These are phyloP conservation scores for Psittacula cyanocephala DNA, from an alignment of 2,113 vertebrate genomes.

Conservation along the genomic window DNA sequence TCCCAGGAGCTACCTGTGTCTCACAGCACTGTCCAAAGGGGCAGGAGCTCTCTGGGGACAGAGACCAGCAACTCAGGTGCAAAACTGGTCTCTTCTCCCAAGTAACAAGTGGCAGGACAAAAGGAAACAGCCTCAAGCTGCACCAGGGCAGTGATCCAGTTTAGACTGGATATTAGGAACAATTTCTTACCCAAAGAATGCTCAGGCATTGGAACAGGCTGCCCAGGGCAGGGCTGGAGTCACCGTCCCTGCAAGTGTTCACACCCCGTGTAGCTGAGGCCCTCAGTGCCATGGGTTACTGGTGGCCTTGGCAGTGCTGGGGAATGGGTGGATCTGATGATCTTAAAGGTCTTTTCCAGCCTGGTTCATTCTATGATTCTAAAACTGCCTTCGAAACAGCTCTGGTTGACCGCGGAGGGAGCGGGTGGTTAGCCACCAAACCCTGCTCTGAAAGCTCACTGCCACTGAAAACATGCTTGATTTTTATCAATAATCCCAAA, in stretches of 20 bases:
- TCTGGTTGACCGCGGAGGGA: not conserved
- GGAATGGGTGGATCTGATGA: not conserved
- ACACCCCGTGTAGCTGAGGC: not conserved
- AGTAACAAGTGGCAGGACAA: not conserved
- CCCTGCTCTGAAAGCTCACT: not conserved
- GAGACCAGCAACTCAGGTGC: not conserved
- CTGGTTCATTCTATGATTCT: not conserved
- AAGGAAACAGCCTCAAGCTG: not conserved
- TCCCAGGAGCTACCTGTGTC: not conserved
- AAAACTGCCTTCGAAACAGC: not conserved
- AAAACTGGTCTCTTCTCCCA: not conserved
- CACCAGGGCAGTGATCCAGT: not conserved
- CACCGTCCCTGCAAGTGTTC: not conserved
- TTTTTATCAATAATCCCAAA: conserved; percentile 23
- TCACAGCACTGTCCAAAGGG: not conserved
- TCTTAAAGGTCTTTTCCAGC: not conserved
- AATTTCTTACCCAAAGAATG: not conserved
- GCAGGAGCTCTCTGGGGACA: not conserved
- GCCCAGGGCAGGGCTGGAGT: not conserved
- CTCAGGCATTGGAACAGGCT: not conserved
- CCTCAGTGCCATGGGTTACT: not conserved
- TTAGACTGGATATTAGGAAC: not conserved
- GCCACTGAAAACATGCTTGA: not conserved
- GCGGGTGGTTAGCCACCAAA: conserved; percentile 13
- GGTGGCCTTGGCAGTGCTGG: not conserved